These are phyloP conservation scores for Psilanteris sp. DNA, from an alignment of 1,140 invertebrate genomes.

Conservation along the genomic window DNA sequence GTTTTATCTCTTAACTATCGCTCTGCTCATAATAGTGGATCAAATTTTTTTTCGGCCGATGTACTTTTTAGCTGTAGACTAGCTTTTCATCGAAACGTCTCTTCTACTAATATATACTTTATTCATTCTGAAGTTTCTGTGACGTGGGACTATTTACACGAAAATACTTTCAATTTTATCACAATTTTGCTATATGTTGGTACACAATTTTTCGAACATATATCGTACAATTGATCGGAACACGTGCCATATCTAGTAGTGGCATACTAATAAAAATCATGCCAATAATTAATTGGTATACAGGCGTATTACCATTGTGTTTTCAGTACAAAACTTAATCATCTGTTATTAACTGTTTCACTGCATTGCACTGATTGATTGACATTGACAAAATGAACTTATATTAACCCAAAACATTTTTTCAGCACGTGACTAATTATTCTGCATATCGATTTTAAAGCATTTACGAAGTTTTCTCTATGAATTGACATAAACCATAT, in stretches of 20 bases:
- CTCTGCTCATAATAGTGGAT: neutral
- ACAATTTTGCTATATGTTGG: too few relatives aligned
- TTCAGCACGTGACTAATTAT: constrained; percentile 30
- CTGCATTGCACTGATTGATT: neutral
- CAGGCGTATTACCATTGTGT: too few relatives aligned
- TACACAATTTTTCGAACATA: too few relatives aligned
- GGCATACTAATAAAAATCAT: too few relatives aligned
- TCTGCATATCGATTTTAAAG: neutral
- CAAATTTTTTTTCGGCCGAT: constrained; percentile 1
- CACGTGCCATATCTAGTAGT: too few relatives aligned
- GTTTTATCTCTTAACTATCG: constrained; percentile 7
- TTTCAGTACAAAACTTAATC: too few relatives aligned
- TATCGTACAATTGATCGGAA: too few relatives aligned
- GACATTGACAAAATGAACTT: neutral
- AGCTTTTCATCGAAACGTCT: too few relatives aligned
- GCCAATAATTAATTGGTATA: too few relatives aligned
- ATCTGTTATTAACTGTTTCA: constrained; percentile 26
- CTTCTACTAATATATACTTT: constrained; percentile 28
- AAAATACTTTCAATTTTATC: too few relatives aligned
- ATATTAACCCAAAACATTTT: constrained; percentile 16
- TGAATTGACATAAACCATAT: neutral
- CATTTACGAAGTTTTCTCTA: constrained; percentile 13
- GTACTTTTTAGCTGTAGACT: constrained; percentile 1
- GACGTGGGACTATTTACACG: too few relatives aligned
- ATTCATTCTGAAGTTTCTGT: constrained; percentile 4